phyloP scores from a whole-genome alignment of 1,140 invertebrate species.

The Harpegnathos saltator region DNA sequence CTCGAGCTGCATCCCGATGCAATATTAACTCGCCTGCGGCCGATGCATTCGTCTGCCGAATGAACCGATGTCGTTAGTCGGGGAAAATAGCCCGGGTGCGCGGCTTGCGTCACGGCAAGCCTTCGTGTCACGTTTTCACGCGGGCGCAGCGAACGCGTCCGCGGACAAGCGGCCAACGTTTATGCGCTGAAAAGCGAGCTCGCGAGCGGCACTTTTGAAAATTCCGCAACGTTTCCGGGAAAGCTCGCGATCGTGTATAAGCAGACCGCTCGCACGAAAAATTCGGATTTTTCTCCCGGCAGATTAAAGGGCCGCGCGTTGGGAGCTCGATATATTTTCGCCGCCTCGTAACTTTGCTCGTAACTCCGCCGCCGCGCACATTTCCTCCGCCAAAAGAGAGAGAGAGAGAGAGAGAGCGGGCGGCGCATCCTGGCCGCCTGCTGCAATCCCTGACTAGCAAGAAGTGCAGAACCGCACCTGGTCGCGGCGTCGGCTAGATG shows the following conservation, averaged over 20 bases:
- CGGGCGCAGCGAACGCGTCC: too few species aligned
- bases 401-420: too few species aligned
- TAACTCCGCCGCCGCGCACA: not conserved
- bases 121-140: too few species aligned
- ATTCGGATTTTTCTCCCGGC: not conserved
- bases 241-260: not conserved
- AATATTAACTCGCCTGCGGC: constrained; percentile 17
- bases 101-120: too few species aligned
- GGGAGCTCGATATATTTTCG: constrained; percentile 26
- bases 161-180: too few species aligned
- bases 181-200: too few species aligned
- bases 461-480: constrained; percentile 49
- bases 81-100: too few species aligned
- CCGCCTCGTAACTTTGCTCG: not conserved
- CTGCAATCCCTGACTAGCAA: constrained; percentile 47
- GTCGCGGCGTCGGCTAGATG: not conserved
- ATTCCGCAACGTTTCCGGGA: not conserved
- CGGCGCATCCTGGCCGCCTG: not conserved
- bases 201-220: not conserved
- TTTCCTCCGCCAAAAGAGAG: not conserved
- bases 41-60: not conserved
- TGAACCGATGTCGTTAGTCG: not conserved
- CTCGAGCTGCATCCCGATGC: not conserved
- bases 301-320: constrained; percentile 20
- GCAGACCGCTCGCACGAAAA: not conserved